Evolutionary conservation across 2,797 vertebrate genomes (phyloP).

Genomic region (Antennarius maculatus): DNA sequence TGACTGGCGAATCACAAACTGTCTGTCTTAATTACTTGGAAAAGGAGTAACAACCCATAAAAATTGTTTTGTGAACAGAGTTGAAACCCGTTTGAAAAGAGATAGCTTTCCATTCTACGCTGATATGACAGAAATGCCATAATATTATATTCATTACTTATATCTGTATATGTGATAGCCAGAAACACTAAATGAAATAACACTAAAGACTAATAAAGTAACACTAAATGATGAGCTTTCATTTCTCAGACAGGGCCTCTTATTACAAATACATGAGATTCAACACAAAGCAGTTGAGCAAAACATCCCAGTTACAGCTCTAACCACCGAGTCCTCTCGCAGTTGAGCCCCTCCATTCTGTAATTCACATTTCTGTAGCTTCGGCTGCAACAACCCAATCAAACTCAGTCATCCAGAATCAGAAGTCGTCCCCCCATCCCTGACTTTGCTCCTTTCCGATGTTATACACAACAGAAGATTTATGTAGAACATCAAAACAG

Average conservation of each 20-base stretch:
- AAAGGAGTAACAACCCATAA: slow-evolving; percentile 39
- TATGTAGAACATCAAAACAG: slow-evolving; percentile 56
- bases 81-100: slow-evolving; percentile 26
- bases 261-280: slow-evolving; percentile 19
- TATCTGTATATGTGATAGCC: neutral
- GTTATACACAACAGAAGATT: slow-evolving; percentile 40
- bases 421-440: neutral
- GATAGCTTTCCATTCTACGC: slow-evolving; percentile 1
- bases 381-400: slow-evolving; percentile 39
- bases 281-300: slow-evolving; percentile 18
- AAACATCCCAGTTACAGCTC: slow-evolving; percentile 20
- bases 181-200: no score
- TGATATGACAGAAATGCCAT: neutral
- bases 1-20: slow-evolving; percentile 69
- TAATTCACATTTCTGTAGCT: slow-evolving; percentile 33
- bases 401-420: slow-evolving; percentile 35
- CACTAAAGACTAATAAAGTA: neutral
- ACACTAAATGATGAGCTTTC: neutral
- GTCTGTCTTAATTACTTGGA: slow-evolving; percentile 73
- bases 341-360: slow-evolving; percentile 9
- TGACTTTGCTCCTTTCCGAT: slow-evolving; percentile 5
- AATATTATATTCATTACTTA: slow-evolving; percentile 2
- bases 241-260: neutral
- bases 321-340: neutral
- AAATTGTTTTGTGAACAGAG: slow-evolving; percentile 26